phyloP scores from a whole-genome alignment of 1,140 invertebrate species.

The Lasaia peninsularis region DNA sequence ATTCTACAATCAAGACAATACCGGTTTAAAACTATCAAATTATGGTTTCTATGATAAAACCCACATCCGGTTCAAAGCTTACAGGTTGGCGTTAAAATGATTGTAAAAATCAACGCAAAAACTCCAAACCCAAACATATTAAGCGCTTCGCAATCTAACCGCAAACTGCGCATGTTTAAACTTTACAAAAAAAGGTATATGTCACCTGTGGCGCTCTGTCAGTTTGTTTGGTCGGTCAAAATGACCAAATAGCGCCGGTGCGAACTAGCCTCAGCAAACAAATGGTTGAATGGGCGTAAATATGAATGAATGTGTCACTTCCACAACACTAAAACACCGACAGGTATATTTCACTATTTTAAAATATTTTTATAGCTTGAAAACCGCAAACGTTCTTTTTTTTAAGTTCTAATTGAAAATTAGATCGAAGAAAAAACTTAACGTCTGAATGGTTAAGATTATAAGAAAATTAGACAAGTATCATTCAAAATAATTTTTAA shows the following conservation, averaged over 20 bases:
- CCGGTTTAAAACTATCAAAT: too few species aligned
- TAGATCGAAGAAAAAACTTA: too few species aligned
- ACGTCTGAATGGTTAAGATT: too few species aligned
- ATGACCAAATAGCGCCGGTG: constrained; percentile 52
- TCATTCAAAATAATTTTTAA: too few species aligned
- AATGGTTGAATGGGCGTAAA: constrained; percentile 45
- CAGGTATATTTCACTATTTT: neutral
- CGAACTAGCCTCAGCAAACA: constrained; percentile 63
- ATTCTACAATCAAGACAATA: too few species aligned
- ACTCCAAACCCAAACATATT: constrained; percentile 22
- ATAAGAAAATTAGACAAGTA: too few species aligned
- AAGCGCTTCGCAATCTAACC: constrained; percentile 38
- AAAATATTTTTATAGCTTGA: too few species aligned
- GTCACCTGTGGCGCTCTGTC: constrained; percentile 66
- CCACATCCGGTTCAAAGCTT: constrained; percentile 2
- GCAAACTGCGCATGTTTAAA: constrained; percentile 42
- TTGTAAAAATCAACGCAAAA: constrained; percentile 29
- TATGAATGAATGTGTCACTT: constrained; percentile 36
- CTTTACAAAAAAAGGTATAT: constrained; percentile 51
- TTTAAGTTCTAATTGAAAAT: too few species aligned
- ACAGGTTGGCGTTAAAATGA: constrained; percentile 10
- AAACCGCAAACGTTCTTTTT: too few species aligned
- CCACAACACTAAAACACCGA: neutral
- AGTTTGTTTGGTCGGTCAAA: constrained; percentile 27
- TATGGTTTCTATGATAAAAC: neutral